phyloP scores from a whole-genome alignment of 2,797 vertebrate species.

The Jordanella pulchra region DNA sequence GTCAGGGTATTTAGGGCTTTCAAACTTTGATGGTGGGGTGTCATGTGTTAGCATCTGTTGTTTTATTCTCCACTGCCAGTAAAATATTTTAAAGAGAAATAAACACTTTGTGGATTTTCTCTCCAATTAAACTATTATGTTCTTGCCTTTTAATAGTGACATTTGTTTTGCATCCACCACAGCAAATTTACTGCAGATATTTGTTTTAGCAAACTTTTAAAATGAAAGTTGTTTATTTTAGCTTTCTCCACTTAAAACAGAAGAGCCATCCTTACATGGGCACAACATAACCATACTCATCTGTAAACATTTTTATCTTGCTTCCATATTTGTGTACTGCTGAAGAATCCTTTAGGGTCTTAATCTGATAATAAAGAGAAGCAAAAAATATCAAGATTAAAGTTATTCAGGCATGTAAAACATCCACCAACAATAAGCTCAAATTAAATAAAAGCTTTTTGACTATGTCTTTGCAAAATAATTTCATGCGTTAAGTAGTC shows the following conservation, averaged over 20 bases:
- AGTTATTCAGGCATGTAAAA: conserved; percentile 4
- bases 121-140: conserved; percentile 39
- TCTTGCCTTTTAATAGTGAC: conserved; percentile 27
- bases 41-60: conserved; percentile 52
- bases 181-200: conserved; percentile 32
- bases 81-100: conserved; percentile 38
- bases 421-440: conserved; percentile 5
- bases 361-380: conserved; percentile 51
- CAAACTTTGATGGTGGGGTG: conserved; percentile 42
- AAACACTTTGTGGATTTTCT: conserved; percentile 35
- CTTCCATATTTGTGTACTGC: background rate
- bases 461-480: conserved; percentile 17
- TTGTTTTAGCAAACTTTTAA: conserved; percentile 19
- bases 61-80: conserved; percentile 36
- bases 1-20: conserved; percentile 42
- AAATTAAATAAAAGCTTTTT: conserved; percentile 23
- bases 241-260: background rate
- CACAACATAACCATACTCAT: background rate
- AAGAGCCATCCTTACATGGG: background rate
- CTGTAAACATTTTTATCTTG: background rate
- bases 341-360: conserved; percentile 39
- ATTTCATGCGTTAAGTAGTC: conserved; percentile 10
- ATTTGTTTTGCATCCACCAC: conserved; percentile 33
- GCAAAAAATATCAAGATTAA: conserved; percentile 28
- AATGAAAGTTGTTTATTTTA: conserved; percentile 5